Percentiles rank a stretch among this genome's conserved stretches.
Conservation (phyloP, 37 sponge, comb jelly and placozoan species). For the Crambe crambe region DNA sequence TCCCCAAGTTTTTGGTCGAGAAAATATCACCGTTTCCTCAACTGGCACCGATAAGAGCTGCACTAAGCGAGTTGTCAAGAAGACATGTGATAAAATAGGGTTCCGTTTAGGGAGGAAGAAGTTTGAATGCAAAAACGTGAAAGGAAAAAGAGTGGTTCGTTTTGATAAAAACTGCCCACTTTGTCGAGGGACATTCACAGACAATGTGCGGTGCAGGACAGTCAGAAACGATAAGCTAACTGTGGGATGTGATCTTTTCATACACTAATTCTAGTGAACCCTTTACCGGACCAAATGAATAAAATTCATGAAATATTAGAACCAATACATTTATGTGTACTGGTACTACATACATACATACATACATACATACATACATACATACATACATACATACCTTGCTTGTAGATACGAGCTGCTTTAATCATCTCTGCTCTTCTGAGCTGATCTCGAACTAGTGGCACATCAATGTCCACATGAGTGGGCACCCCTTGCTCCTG, state of each 20-base stretch:
- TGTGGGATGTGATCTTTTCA: conserved; percentile 22
- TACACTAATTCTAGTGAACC: background rate
- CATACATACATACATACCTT: too few relatives aligned
- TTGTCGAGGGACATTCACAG: background rate
- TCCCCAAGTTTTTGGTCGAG: conserved; percentile 1
- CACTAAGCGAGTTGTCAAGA: background rate
- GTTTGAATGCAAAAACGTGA: conserved; percentile 19
- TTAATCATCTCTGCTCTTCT: conserved; percentile 83
- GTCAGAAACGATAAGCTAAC: conserved; percentile 2
- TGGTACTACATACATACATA: too few relatives aligned
- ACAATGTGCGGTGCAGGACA: conserved; percentile 12
- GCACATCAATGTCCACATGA: conserved; percentile 80
- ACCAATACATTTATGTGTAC: too few relatives aligned
- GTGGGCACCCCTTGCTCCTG: conserved; percentile 1
- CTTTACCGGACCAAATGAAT: background rate
- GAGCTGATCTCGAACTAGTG: conserved; percentile 88
- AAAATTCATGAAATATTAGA: too few relatives aligned
- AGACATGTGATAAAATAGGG: conserved; percentile 27
- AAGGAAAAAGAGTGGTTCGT: conserved; percentile 10
- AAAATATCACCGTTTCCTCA: conserved; percentile 26
- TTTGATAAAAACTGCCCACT: conserved; percentile 31
- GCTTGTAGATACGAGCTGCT: conserved; percentile 92
- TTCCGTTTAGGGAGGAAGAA: conserved; percentile 19
- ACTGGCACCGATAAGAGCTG: background rate
- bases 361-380: too few relatives aligned